Conservation (phyloP, 2,113 vertebrate species). For the Galbula dea region DNA sequence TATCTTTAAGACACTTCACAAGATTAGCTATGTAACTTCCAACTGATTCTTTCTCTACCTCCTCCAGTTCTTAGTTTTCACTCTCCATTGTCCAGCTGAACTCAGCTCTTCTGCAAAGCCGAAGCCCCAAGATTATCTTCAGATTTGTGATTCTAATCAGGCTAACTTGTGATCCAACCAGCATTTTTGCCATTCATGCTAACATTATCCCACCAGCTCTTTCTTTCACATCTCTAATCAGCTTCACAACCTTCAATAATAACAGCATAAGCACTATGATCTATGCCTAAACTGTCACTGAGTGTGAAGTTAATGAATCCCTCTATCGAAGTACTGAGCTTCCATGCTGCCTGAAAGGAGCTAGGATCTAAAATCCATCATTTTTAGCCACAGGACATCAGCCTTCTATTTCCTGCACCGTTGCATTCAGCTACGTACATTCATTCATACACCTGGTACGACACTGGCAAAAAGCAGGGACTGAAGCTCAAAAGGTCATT, state of each 20-base stretch:
- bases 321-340: conserved; percentile 9
- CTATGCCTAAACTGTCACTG: background rate
- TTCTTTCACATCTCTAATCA: conserved; percentile 6
- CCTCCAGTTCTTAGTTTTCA: background rate
- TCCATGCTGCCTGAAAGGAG: background rate
- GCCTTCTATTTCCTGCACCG: conserved; percentile 21
- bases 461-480: background rate
- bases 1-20: background rate
- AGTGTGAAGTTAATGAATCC: conserved; percentile 60
- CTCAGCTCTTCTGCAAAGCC: background rate
- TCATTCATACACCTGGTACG: background rate
- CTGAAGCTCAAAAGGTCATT: background rate
- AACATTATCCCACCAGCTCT: background rate
- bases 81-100: background rate
- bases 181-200: background rate
- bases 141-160: background rate
- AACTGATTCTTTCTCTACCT: background rate
- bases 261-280: background rate
- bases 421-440: background rate
- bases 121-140: background rate
- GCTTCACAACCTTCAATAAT: conserved; percentile 33
- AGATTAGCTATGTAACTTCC: background rate
- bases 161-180: background rate
- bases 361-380: conserved; percentile 58
- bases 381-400: conserved; percentile 54